Conservation (phyloP, 2,888 invertebrate genomes). For the Hypena proboscidalis region DNA sequence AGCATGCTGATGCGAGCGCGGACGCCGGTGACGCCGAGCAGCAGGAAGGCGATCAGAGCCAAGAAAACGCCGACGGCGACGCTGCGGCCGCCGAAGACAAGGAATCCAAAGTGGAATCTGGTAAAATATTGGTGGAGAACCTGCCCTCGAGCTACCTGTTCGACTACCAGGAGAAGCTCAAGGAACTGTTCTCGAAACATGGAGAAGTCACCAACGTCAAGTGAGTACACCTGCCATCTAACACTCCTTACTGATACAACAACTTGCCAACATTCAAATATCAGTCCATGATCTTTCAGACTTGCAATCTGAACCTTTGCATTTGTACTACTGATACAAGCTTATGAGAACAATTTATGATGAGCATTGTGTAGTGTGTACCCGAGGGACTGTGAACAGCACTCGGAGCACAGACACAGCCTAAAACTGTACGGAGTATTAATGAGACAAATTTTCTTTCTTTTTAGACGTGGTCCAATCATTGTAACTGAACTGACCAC, state of each 20-base stretch:
- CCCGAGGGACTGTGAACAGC: constrained; percentile 61
- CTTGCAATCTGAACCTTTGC: constrained; percentile 36
- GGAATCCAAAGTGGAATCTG: constrained; percentile 78
- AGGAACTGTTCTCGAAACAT: constrained; percentile 78
- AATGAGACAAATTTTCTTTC: constrained; percentile 81
- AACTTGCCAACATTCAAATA: constrained; percentile 81
- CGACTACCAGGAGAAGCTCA: constrained; percentile 81
- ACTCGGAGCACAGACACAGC: constrained; percentile 57
- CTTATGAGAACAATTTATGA: constrained; percentile 33
- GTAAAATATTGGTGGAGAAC: constrained; percentile 80
- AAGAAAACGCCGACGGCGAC: constrained; percentile 56
- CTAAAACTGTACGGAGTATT: constrained; percentile 68
- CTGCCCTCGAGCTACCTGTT: constrained; percentile 78
- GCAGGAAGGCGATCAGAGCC: constrained; percentile 46
- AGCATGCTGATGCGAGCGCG: constrained; percentile 45
- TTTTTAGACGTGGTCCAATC: constrained; percentile 86
- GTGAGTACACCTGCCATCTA: constrained; percentile 56
- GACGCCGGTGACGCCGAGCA: constrained; percentile 44
- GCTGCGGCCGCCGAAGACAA: constrained; percentile 61
- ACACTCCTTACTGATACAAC: constrained; percentile 19
- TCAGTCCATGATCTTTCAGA: constrained; percentile 64
- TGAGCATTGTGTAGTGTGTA: constrained; percentile 50
- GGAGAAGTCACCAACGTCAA: constrained; percentile 75
- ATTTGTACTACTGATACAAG: constrained; percentile 44
- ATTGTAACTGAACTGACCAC: constrained; percentile 85